Conservation (phyloP, 2,888 invertebrate genomes). For the Pollenia angustigena region DNA sequence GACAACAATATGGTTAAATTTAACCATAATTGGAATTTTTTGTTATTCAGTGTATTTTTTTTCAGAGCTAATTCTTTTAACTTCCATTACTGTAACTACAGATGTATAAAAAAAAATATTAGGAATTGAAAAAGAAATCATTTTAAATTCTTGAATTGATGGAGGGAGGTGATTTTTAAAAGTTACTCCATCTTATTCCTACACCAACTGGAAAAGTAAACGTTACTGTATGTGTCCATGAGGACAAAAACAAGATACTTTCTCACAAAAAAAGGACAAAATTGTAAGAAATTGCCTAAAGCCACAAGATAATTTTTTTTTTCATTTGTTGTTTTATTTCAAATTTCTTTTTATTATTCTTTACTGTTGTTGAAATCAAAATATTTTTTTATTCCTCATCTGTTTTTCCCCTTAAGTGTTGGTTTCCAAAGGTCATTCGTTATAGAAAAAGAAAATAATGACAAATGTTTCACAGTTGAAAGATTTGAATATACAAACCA, state of each 20-base stretch:
- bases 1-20: no score
- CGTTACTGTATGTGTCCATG: neutral
- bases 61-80: neutral
- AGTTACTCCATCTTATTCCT: no score
- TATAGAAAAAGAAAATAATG: conserved; percentile 42
- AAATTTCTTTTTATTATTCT: neutral
- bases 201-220: neutral
- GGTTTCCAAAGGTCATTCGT: conserved; percentile 67
- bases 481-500: conserved; percentile 22
- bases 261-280: conserved; percentile 12
- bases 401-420: conserved; percentile 32
- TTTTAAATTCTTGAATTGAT: conserved; percentile 45
- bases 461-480: conserved; percentile 54
- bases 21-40: no score
- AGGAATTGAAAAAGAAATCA: no score
- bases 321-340: neutral
- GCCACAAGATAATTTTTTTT: conserved; percentile 61
- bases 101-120: neutral
- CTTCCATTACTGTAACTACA: neutral
- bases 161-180: conserved; percentile 7
- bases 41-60: no score
- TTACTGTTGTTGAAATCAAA: conserved; percentile 9
- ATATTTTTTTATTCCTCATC: conserved; percentile 30
- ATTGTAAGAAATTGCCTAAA: conserved; percentile 60
- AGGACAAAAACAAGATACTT: conserved; percentile 32